Evolutionary conservation across 2,888 invertebrate species (phyloP), one percentile per base, ranked within the genome.

Genomic region (Eledone cirrhosa): DNA sequence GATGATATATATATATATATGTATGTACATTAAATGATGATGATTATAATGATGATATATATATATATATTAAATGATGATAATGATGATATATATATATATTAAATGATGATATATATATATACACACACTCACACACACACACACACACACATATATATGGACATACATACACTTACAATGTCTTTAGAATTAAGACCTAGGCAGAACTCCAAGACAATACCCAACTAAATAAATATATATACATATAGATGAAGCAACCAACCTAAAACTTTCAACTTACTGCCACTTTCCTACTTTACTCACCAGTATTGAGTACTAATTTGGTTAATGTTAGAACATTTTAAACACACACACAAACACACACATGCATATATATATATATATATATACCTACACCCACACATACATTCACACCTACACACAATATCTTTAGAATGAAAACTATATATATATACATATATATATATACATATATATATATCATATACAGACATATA

Each of bases 311-410:
- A n/a, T n/a, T n/a, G n/a, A n/a, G n/a, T n/a, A n/a, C n/a, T n/a
- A n/a, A n/a, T n/a, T n/a, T n/a, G n/a, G n/a, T n/a, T n/a, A n/a
- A n/a, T n/a, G n/a, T n/a, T n/a, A n/a, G n/a, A n/a, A n/a, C n/a
- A n/a, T n/a, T 59, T n/a, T 8, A 59, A n/a, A 8, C 11, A 59
- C n/a, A 59, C 22, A 59, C n/a, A 59, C n/a, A 59, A n/a, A 59
- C n/a, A 59, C 11, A 59, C n/a, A 59, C 11, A 59, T 59, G 11
- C 11, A 59, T 59, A 59, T 3, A 59, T 59, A 59, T 59, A 59
- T 59, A 59, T 59, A 59, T 59, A 59, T 59, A 59, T 59, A 59
- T 59, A 59, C n/a, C 19, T 59, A 59, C n/a, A 59, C n/a, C 19
- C n/a, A 59, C n/a, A 59, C n/a, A 59, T 59, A 59, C n/a, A 59